A percentile compares a stretch with the other conserved stretches of the same genome.
These are phyloP conservation scores for Hipparchia sbordonii DNA, from an alignment of 2,888 invertebrate species.

Conservation along the genomic window DNA sequence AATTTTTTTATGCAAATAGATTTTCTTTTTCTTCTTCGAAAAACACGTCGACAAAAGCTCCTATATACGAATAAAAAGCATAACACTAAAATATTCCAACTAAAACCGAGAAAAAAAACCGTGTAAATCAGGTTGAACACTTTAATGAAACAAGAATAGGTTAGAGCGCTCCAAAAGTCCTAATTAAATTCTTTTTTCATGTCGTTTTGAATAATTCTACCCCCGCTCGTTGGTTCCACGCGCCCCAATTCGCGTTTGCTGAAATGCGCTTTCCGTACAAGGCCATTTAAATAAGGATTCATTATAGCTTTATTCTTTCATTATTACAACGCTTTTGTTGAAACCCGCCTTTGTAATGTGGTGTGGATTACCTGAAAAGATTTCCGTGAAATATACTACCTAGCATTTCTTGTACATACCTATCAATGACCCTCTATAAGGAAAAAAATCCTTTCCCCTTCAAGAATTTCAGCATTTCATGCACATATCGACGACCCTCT, in stretches of 20 bases:
- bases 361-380: constrained; percentile 52
- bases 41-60: too few relatives aligned
- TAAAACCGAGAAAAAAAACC: neutral
- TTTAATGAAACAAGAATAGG: constrained; percentile 33
- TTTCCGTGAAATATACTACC: neutral
- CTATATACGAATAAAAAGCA: neutral
- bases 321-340: constrained; percentile 65
- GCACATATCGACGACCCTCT: too few relatives aligned
- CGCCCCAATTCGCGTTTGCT: constrained; percentile 33
- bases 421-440: neutral
- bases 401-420: neutral
- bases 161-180: constrained; percentile 26
- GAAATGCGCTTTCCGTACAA: constrained; percentile 51
- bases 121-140: constrained; percentile 19
- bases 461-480: too few relatives aligned
- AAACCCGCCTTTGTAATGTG: constrained; percentile 65
- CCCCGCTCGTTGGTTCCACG: constrained; percentile 22
- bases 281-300: constrained; percentile 55
- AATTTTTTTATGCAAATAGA: too few relatives aligned
- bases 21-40: too few relatives aligned
- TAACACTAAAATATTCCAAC: neutral
- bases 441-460: too few relatives aligned
- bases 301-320: constrained; percentile 60
- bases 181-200: constrained; percentile 37
- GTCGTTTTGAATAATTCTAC: constrained; percentile 27